A percentile compares a stretch with the other conserved stretches of the same genome.
Evolutionary conservation across 2,888 invertebrate genomes (phyloP).

Genomic region (Drosophila paramelanica): DNA sequence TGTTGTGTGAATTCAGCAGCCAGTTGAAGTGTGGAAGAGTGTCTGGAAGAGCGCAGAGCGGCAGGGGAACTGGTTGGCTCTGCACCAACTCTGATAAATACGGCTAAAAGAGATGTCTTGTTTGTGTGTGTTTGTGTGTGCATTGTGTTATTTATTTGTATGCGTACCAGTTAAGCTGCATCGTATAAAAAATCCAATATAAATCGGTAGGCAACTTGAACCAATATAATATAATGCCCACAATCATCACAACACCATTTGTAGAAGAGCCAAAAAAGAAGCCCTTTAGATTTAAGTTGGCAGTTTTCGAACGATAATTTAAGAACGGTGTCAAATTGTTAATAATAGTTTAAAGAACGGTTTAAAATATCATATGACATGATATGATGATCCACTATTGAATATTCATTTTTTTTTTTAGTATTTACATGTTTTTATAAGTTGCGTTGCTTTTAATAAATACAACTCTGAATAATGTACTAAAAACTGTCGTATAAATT

Average conservation of each 20-base stretch:
- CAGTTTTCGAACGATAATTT: constrained; percentile 15
- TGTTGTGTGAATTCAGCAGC: constrained; percentile 66
- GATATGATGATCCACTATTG: constrained; percentile 3
- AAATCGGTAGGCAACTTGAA: constrained; percentile 70
- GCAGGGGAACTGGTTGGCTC: constrained; percentile 21
- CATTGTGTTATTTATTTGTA: constrained; percentile 65
- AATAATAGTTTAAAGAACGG: constrained; percentile 10
- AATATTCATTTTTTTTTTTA: background rate
- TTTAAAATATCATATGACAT: background rate
- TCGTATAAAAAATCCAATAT: constrained; percentile 70
- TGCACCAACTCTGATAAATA: constrained; percentile 49
- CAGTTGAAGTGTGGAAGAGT: constrained; percentile 19
- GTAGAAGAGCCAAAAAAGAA: constrained; percentile 3
- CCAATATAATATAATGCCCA: constrained; percentile 70
- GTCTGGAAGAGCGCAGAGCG: background rate
- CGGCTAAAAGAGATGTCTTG: constrained; percentile 59
- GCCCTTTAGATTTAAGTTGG: constrained; percentile 19
- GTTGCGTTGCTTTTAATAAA: too few relatives aligned
- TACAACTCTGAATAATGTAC: too few relatives aligned
- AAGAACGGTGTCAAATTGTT: constrained; percentile 5
- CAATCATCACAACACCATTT: constrained; percentile 51
- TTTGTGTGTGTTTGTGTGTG: constrained; percentile 24
- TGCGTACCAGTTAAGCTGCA: constrained; percentile 61
- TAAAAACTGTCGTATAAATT: too few relatives aligned
- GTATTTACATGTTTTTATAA: background rate